Evolutionary conservation across 1,140 invertebrate species (phyloP), one percentile per base, ranked within the genome.

Genomic region (Adoxophyes honmai): DNA sequence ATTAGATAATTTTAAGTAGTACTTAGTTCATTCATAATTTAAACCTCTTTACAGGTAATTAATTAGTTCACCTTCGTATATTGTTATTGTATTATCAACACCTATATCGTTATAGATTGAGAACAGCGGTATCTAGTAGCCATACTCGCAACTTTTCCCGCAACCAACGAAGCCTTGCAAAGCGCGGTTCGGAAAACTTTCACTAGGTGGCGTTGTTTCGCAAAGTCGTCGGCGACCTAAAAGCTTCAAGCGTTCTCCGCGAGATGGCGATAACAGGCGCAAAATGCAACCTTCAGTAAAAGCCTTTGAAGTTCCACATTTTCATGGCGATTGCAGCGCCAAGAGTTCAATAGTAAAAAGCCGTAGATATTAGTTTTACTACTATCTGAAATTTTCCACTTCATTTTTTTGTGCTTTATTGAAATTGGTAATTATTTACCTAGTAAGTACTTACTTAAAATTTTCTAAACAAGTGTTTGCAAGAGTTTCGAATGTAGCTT

Each of bases 61-160:
- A n/a, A n/a, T n/a, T n/a, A n/a, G n/a, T n/a, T n/a, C n/a, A n/a
- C n/a, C n/a, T n/a, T n/a, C n/a, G n/a, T n/a, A n/a, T n/a, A n/a
- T n/a, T n/a, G n/a, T n/a, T n/a, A n/a, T n/a, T n/a, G n/a, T n/a
- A n/a, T n/a, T n/a, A n/a, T n/a, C 21, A 28, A 2, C 21, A 28
- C 21, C 21, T 28, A 28, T 28, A 2, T 28, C 21, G 21, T 28
- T 28, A 28, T 28, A 51, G 33, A 8, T 44, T 70, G 33, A 15
- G 36, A 59, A 74, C 68, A 80, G 79, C 80, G 84, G 48, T 66
- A 72, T 85, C 81, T 86, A 74, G 71, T 75, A 81, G 67, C 52
- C 55, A 64, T 70, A 66, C 48, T 58, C n/a, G 34, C 48, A 67
- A 70, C 63, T 57, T 76, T 75, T 60, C 70, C 57, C 18, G 52